Percentiles rank a stretch among this genome's conserved stretches.
Evolutionary conservation across 2,888 invertebrate genomes (phyloP).

Genomic region (Polydrusus pterygomalis): DNA sequence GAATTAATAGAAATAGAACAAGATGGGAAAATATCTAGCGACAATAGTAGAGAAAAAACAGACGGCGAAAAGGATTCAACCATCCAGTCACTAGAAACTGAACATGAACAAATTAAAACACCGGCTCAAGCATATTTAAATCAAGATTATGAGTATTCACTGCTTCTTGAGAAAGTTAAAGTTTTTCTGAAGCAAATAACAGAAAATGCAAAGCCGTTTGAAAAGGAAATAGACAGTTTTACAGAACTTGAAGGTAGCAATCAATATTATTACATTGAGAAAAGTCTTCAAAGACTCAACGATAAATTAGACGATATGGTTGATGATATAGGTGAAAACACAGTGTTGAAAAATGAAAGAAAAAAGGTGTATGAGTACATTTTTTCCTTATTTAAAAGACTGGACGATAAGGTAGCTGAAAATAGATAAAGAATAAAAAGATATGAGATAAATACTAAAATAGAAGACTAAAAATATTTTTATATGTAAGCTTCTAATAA

Average conservation of each 20-base stretch:
- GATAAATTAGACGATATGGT: slow-evolving; percentile 42
- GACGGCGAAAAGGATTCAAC: too few relatives aligned
- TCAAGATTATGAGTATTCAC: too few relatives aligned
- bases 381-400: slow-evolving; percentile 41
- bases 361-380: slow-evolving; percentile 45
- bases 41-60: too few relatives aligned
- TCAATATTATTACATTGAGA: slow-evolving; percentile 49
- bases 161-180: background rate
- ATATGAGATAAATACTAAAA: too few relatives aligned
- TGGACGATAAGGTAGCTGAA: slow-evolving; percentile 37
- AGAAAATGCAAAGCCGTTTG: slow-evolving; percentile 32
- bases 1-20: too few relatives aligned
- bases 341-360: slow-evolving; percentile 13
- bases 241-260: slow-evolving; percentile 41
- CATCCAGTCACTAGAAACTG: too few relatives aligned
- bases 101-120: too few relatives aligned
- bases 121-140: too few relatives aligned
- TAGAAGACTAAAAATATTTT: too few relatives aligned
- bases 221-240: slow-evolving; percentile 28
- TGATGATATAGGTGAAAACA: slow-evolving; percentile 38
- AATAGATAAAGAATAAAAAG: slow-evolving; percentile 13
- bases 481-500: too few relatives aligned
- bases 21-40: too few relatives aligned
- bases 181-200: background rate
- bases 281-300: slow-evolving; percentile 42